Conservation (phyloP, 1,140 invertebrate genomes). For the Microplitis demolitor region DNA sequence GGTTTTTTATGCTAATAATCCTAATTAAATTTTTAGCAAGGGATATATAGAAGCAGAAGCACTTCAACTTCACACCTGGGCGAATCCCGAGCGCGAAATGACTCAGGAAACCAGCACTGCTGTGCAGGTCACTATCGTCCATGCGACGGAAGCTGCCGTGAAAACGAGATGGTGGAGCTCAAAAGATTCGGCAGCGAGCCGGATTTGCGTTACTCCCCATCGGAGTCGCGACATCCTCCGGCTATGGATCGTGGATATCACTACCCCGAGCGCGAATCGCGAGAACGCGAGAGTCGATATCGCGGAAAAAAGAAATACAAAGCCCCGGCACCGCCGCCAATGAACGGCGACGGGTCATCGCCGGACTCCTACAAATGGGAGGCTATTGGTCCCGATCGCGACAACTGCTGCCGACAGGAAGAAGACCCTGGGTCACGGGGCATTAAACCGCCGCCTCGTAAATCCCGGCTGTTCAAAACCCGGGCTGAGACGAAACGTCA, state of each 20-base stretch:
- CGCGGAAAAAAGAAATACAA: slow-evolving; percentile 70
- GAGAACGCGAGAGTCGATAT: slow-evolving; percentile 46
- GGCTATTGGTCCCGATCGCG: slow-evolving; percentile 46
- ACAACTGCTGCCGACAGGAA: slow-evolving; percentile 25
- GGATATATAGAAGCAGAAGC: slow-evolving; percentile 41
- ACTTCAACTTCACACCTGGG: slow-evolving; percentile 42
- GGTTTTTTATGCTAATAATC: too few relatives aligned
- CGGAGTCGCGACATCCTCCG: slow-evolving; percentile 31
- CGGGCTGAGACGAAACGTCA: slow-evolving; percentile 70
- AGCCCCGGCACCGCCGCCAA: slow-evolving; percentile 67
- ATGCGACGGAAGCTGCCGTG: slow-evolving; percentile 31
- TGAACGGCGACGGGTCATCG: slow-evolving; percentile 36
- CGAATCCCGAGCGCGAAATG: slow-evolving; percentile 28
- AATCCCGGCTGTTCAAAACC: slow-evolving; percentile 73
- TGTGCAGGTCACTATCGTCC: slow-evolving; percentile 37
- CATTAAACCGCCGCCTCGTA: slow-evolving; percentile 62
- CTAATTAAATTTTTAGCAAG: slow-evolving; percentile 28
- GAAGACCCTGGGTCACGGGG: slow-evolving; percentile 26
- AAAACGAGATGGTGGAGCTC: slow-evolving; percentile 38
- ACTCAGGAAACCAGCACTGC: slow-evolving; percentile 33
- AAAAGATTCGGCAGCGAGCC: slow-evolving; percentile 74
- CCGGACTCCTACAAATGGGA: slow-evolving; percentile 43
- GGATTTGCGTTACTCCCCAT: slow-evolving; percentile 62
- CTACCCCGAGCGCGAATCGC: slow-evolving; percentile 38
- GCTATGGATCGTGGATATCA: slow-evolving; percentile 29